These are phyloP conservation scores for Drosophila yakuba DNA, from an alignment of 1,140 invertebrate species.

Conservation along the genomic window DNA sequence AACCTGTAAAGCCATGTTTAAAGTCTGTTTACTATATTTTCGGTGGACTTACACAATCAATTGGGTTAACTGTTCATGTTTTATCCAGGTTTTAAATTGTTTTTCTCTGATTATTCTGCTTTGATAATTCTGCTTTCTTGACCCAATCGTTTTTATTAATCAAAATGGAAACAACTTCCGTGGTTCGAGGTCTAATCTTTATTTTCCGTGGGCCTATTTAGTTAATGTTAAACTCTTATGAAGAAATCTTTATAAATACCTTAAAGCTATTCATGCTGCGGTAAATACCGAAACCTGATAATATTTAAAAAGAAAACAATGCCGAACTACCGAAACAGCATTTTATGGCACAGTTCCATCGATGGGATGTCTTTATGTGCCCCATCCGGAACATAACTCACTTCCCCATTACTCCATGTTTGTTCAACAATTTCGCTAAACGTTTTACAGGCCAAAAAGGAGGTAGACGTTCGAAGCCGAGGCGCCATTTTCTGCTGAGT, in stretches of 20 bases:
- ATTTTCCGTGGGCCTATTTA: background rate
- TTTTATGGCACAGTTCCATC: constrained; percentile 7
- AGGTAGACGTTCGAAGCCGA: background rate
- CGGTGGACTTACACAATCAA: background rate
- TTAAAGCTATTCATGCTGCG: too few species aligned
- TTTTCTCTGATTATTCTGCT: background rate
- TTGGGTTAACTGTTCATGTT: constrained; percentile 9
- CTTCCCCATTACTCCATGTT: constrained; percentile 29
- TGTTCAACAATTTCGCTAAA: constrained; percentile 49
- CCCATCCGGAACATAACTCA: constrained; percentile 15
- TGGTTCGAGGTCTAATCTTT: background rate
- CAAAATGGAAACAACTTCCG: background rate
- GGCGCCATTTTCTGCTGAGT: constrained; percentile 26
- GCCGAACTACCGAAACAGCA: background rate
- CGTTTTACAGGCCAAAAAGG: constrained; percentile 34
- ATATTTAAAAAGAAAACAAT: constrained; percentile 26
- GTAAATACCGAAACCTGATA: background rate
- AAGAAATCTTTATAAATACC: too few species aligned
- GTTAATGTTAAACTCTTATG: background rate
- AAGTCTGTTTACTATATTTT: constrained; percentile 20
- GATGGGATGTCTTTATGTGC: constrained; percentile 9
- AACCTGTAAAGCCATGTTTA: constrained; percentile 13
- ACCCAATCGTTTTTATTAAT: background rate
- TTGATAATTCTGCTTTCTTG: background rate
- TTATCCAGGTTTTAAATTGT: background rate